Evolutionary conservation across 2,113 vertebrate species (phyloP), one percentile per base, ranked within the genome.

Genomic region (Myocastor coypus): DNA sequence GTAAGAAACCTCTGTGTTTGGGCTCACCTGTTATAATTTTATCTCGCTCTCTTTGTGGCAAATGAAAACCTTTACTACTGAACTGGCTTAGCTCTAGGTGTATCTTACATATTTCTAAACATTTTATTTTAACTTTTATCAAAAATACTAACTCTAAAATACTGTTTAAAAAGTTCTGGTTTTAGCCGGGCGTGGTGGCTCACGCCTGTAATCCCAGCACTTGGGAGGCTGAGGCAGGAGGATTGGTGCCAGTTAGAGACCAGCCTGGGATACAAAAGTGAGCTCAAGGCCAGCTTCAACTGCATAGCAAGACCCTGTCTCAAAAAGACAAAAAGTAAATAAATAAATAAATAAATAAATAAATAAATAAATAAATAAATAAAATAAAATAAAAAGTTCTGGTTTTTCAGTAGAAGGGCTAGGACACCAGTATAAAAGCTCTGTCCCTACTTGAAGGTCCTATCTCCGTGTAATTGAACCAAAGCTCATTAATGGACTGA

Each of bases 101-200:
- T 66, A 6, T 24, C 3, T 83, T 71, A 17, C 2, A 63, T 61
- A 9, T 61, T 80, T 73, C 92, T 83, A 9, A 5, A 68, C 28
- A 0, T 69, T 95, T 84, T n/a, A 28, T 59, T 80, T 94, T 66
- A 81, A 82, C 85, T 14, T 94, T 13, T 16, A 89, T 91, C 61
- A 68, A 89, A 89, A 66, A 93, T 32, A 57, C 0, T 91, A 42
- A 24, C n/a, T 57, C 28, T 88, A 16, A 81, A 93, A 80, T 66
- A 55, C 5, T 37, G 50, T 40, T 24, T 66, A 63, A 85, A 87
- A 14, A 84, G 4, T 83, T 22, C 30, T 81, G 68, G 7, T 24
- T 89, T 84, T 93, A n/a, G n/a, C n/a, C n/a, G n/a, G n/a, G n/a
- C n/a, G n/a, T n/a, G n/a, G n/a, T n/a, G n/a, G n/a, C n/a, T n/a